Percentiles rank a stretch among this genome's conserved stretches.
phyloP scores from a whole-genome alignment of 1,140 invertebrate species.

The Papilio polytes region DNA sequence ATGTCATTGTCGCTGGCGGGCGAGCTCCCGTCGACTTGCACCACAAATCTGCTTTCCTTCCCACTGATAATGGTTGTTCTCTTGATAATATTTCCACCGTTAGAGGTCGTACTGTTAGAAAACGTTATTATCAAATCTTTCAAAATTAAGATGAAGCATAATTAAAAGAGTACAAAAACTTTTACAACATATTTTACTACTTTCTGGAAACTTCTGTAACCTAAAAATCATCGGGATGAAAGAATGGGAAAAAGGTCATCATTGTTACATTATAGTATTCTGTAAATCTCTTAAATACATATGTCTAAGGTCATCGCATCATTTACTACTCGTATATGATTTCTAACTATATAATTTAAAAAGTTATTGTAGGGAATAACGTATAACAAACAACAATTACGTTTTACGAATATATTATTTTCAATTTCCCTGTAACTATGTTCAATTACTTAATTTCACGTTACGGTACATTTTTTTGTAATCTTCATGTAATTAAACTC shows the following conservation, averaged over 20 bases:
- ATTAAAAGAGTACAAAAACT: neutral
- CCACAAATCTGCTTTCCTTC: conserved; percentile 89
- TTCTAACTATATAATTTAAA: neutral
- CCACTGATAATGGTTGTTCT: conserved; percentile 92
- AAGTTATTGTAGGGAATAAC: neutral
- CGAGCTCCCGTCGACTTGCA: conserved; percentile 92
- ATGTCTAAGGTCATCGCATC: too few relatives aligned
- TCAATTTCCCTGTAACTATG: neutral
- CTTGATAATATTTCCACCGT: conserved; percentile 90
- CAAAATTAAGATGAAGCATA: neutral
- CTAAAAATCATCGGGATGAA: too few relatives aligned
- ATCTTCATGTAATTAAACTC: conserved; percentile 25
- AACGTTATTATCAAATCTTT: conserved; percentile 42
- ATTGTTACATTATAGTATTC: too few relatives aligned
- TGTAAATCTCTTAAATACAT: too few relatives aligned
- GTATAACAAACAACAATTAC: neutral
- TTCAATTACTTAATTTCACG: neutral
- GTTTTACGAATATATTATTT: neutral
- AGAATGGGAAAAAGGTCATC: too few relatives aligned
- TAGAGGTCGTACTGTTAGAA: conserved; percentile 89
- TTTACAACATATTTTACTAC: neutral
- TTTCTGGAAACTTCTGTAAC: too few relatives aligned
- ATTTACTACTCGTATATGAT: too few relatives aligned
- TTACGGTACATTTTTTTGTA: conserved; percentile 1
- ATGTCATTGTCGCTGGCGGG: conserved; percentile 90